These are phyloP conservation scores for Centroberyx gerrardi DNA, from an alignment of 2,797 vertebrate genomes.

Conservation along the genomic window DNA sequence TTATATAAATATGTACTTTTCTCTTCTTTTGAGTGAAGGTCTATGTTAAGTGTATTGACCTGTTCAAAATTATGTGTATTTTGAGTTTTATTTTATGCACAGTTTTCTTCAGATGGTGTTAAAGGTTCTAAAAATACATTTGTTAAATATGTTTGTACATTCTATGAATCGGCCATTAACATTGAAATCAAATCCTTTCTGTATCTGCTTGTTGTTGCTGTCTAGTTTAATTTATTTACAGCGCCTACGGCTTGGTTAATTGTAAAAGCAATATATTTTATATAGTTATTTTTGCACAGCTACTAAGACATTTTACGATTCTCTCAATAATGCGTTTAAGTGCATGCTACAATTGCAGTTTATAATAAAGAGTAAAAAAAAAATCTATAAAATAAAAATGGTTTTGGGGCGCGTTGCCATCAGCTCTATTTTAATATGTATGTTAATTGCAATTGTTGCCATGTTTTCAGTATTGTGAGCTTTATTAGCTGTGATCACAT, in stretches of 20 bases:
- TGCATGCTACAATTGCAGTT: conserved; percentile 87
- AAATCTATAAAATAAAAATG: conserved; percentile 70
- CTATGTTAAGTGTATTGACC: conserved; percentile 79
- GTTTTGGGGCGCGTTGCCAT: conserved; percentile 72
- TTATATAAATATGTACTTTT: conserved; percentile 81
- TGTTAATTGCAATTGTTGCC: conserved; percentile 84
- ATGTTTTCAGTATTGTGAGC: conserved; percentile 88
- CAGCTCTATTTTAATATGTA: conserved; percentile 85
- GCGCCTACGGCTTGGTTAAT: conserved; percentile 89
- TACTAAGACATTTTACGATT: conserved; percentile 90
- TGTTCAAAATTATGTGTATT: conserved; percentile 80
- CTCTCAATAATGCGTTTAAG: conserved; percentile 77
- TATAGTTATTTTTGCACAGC: conserved; percentile 99
- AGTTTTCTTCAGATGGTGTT: conserved; percentile 81
- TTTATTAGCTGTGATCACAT: conserved; percentile 86
- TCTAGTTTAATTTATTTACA: conserved; percentile 97
- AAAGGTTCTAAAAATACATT: conserved; percentile 73
- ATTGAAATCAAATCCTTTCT: conserved; percentile 82
- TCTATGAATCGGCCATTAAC: conserved; percentile 86
- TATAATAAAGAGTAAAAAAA: conserved; percentile 80
- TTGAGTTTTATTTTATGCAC: conserved; percentile 81
- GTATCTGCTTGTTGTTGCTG: conserved; percentile 89
- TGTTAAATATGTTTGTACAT: conserved; percentile 87
- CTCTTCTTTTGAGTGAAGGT: conserved; percentile 82
- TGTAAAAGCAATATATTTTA: conserved; percentile 95